Evolutionary conservation across 2,888 invertebrate genomes (phyloP).

Genomic region (Caenorhabditis sulstoni): DNA sequence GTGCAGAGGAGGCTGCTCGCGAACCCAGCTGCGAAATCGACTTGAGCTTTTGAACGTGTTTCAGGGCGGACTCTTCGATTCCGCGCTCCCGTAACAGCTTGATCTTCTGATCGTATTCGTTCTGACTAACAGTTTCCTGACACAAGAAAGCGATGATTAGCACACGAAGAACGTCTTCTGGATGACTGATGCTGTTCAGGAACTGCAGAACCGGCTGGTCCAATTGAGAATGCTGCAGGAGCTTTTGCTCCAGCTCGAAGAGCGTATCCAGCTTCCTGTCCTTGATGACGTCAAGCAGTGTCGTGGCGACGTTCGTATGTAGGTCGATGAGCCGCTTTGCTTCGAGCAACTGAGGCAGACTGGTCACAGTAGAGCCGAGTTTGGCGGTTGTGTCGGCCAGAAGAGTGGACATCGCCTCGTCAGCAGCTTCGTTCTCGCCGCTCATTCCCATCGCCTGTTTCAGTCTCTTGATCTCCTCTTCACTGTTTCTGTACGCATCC

Average conservation of each 20-base stretch:
- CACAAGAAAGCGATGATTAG: slow-evolving; percentile 74
- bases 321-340: slow-evolving; percentile 96
- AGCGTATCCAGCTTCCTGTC: slow-evolving; percentile 91
- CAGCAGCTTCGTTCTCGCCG: slow-evolving; percentile 88
- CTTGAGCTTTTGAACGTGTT: slow-evolving; percentile 75
- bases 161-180: slow-evolving; percentile 75
- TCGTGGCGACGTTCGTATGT: slow-evolving; percentile 97
- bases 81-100: slow-evolving; percentile 69
- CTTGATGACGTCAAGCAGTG: slow-evolving; percentile 84
- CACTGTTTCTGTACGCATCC: slow-evolving; percentile 93
- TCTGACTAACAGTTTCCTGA: slow-evolving; percentile 64
- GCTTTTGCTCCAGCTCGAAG: slow-evolving; percentile 97
- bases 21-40: slow-evolving; percentile 66
- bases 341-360: slow-evolving; percentile 95
- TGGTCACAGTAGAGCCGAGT: slow-evolving; percentile 92
- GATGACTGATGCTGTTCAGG: slow-evolving; percentile 59
- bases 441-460: slow-evolving; percentile 88
- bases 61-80: slow-evolving; percentile 73
- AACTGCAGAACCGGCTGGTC: slow-evolving; percentile 70
- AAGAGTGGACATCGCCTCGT: slow-evolving; percentile 88
- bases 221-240: slow-evolving; percentile 86
- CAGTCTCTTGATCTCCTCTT: slow-evolving; percentile 95
- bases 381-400: slow-evolving; percentile 91
- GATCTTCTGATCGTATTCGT: slow-evolving; percentile 69
- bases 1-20: slow-evolving; percentile 38